Evolutionary conservation across 2,888 invertebrate species (phyloP).

Genomic region (Cataglyphis albicans): DNA sequence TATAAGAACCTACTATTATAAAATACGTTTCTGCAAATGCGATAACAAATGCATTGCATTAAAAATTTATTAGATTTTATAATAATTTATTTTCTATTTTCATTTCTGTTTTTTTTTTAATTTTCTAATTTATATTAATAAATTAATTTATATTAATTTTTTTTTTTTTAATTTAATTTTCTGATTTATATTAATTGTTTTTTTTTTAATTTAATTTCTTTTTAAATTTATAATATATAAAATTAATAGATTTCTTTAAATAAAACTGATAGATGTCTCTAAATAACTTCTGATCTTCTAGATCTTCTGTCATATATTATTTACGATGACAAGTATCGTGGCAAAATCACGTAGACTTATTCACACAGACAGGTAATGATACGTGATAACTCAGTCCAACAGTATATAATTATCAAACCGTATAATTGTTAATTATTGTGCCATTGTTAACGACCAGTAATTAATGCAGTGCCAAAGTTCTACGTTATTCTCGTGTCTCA

Average conservation of each 20-base stretch:
- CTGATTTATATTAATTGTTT: not conserved
- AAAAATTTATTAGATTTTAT: not conserved
- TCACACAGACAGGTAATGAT: conserved; percentile 56
- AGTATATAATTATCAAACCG: conserved; percentile 83
- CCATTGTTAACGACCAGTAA: conserved; percentile 82
- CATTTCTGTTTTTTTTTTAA: too few species aligned
- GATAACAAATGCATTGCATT: not conserved
- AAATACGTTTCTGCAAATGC: not conserved
- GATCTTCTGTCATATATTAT: not conserved
- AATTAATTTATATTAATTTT: not conserved
- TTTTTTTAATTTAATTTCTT: too few species aligned
- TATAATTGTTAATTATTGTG: conserved; percentile 85
- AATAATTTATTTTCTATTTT: too few species aligned
- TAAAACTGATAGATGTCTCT: not conserved
- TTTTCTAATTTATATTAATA: not conserved
- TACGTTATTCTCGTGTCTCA: conserved; percentile 70
- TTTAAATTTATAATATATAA: not conserved
- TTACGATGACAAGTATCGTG: conserved; percentile 19
- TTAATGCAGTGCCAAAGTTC: conserved; percentile 81
- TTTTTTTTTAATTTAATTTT: not conserved
- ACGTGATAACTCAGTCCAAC: conserved; percentile 80
- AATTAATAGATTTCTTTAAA: too few species aligned
- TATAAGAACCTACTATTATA: not conserved
- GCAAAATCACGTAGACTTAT: conserved; percentile 28
- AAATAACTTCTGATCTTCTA: not conserved